Conservation (phyloP, 2,113 vertebrate species). For the Egretta garzetta region DNA sequence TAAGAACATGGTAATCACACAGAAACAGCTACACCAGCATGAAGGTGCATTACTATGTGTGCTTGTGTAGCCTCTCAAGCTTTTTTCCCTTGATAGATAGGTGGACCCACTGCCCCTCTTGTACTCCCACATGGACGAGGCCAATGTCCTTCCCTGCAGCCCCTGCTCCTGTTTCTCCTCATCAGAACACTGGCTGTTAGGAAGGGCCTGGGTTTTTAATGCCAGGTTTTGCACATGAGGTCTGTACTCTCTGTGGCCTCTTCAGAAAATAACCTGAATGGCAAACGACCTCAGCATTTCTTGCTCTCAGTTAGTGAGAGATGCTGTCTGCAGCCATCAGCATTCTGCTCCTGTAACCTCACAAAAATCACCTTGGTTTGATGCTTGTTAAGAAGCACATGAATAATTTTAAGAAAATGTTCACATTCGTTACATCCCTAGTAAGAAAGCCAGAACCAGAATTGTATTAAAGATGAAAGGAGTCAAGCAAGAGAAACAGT, state of each 20-base stretch:
- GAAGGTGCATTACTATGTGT: not conserved
- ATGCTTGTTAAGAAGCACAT: not conserved
- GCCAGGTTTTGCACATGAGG: not conserved
- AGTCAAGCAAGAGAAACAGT: not conserved
- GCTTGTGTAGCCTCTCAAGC: not conserved
- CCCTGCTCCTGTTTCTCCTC: not conserved
- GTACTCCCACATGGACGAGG: rapidly evolving
- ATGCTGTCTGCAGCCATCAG: not conserved
- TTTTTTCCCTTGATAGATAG: not conserved
- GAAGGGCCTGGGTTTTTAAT: not conserved
- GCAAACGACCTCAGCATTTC: not conserved
- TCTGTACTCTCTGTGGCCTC: not conserved
- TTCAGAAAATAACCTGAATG: not conserved
- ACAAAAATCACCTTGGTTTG: not conserved
- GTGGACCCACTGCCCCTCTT: no score
- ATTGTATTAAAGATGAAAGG: not conserved
- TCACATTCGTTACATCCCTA: not conserved
- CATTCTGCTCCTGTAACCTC: not conserved
- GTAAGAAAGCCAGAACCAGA: not conserved
- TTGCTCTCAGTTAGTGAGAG: not conserved
- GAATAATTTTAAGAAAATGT: not conserved
- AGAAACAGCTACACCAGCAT: not conserved
- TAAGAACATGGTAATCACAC: not conserved
- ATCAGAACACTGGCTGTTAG: no score
- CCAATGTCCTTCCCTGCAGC: not conserved